These are phyloP conservation scores for Allobates femoralis DNA, from an alignment of 2,797 vertebrate species.

Conservation along the genomic window DNA sequence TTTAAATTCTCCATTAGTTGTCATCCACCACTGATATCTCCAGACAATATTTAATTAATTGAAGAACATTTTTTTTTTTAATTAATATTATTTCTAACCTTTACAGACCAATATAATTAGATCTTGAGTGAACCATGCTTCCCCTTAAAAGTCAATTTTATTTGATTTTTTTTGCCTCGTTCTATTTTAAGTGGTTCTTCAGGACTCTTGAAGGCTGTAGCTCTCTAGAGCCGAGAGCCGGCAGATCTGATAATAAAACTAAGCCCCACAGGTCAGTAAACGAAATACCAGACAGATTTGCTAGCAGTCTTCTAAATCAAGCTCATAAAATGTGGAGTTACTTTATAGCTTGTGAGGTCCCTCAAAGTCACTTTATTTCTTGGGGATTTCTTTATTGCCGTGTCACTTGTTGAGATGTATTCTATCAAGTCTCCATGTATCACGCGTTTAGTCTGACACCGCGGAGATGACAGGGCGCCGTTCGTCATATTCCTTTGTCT, in stretches of 20 bases:
- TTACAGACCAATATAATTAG: too few species aligned
- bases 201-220: not conserved
- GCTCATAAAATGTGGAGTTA: conserved; percentile 15
- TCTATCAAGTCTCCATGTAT: not conserved
- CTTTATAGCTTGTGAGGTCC: conserved; percentile 35
- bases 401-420: conserved; percentile 22
- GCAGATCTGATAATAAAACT: not conserved
- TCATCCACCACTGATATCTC: too few species aligned
- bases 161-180: not conserved
- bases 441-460: not conserved
- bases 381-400: conserved; percentile 38
- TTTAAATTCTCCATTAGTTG: too few species aligned
- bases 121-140: too few species aligned
- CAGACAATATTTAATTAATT: too few species aligned
- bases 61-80: too few species aligned
- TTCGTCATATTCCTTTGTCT: conserved; percentile 8
- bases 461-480: not conserved
- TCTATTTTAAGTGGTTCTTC: not conserved
- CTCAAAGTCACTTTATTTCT: conserved; percentile 37
- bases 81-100: too few species aligned
- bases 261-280: conserved; percentile 4
- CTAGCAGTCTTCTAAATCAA: not conserved
- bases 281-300: conserved; percentile 22
- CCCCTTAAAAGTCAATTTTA: too few species aligned
- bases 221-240: not conserved